Evolutionary conservation across 2,888 invertebrate species (phyloP).

Genomic region (Ernsta delagoae): DNA sequence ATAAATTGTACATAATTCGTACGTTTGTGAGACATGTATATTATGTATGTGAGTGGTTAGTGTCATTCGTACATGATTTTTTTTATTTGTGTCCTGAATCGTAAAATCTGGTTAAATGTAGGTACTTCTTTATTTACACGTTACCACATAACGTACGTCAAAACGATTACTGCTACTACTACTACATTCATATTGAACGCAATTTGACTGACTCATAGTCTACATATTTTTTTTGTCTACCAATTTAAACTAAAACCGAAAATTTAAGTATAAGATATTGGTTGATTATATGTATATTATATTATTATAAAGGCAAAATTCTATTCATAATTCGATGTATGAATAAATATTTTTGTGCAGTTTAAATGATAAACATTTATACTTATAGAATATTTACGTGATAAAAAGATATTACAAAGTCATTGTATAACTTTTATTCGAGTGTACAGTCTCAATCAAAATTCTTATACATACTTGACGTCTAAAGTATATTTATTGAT

Average conservation of each 20-base stretch:
- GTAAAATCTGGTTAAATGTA: conserved; percentile 9
- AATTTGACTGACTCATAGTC: conserved; percentile 4
- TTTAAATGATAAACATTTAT: background rate
- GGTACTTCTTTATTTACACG: background rate
- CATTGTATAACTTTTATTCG: conserved; percentile 7
- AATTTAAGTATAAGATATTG: no score
- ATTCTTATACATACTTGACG: conserved; percentile 27
- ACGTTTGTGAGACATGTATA: conserved; percentile 46
- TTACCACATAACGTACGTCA: background rate
- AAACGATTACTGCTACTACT: no score
- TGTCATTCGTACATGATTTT: conserved; percentile 14
- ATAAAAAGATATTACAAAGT: conserved; percentile 16
- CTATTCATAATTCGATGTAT: conserved; percentile 4
- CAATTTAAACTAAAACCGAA: no score
- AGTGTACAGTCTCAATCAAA: conserved; percentile 20
- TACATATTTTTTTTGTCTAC: conserved; percentile 14
- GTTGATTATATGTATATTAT: background rate
- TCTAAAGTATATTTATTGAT: conserved; percentile 21
- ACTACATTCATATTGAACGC: background rate
- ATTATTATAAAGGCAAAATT: background rate
- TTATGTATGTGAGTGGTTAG: conserved; percentile 39
- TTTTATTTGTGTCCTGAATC: conserved; percentile 24
- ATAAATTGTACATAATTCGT: conserved; percentile 46
- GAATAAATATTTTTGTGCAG: conserved; percentile 32
- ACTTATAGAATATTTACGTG: conserved; percentile 6